phyloP scores from a whole-genome alignment of 2,888 invertebrate species.

The Tetanocera ferruginea region DNA sequence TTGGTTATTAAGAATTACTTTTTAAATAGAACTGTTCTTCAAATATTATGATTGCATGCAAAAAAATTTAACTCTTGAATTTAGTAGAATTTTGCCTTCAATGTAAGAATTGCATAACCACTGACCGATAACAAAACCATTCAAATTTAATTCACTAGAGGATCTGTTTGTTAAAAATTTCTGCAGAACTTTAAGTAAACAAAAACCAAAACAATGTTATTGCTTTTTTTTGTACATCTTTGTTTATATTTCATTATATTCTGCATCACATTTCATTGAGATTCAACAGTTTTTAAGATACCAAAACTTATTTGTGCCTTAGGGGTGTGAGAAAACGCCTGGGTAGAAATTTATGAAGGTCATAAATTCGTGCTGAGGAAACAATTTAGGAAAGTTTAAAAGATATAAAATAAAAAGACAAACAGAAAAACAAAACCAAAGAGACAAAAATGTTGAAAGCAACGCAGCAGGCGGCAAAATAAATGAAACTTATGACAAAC shows the following conservation, averaged over 20 bases:
- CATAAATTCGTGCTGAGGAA: constrained; percentile 59
- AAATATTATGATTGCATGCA: too few relatives aligned
- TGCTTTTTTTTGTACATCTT: too few relatives aligned
- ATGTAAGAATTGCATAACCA: too few relatives aligned
- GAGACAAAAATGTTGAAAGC: background rate
- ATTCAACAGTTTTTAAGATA: constrained; percentile 41
- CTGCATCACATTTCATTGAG: background rate
- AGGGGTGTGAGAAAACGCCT: constrained; percentile 50
- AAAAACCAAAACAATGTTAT: too few relatives aligned
- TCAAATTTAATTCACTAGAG: too few relatives aligned
- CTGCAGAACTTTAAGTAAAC: too few relatives aligned
- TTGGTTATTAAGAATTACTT: too few relatives aligned
- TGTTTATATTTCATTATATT: background rate
- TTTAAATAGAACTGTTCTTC: too few relatives aligned
- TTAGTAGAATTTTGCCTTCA: too few relatives aligned
- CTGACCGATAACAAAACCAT: too few relatives aligned
- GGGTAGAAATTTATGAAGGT: constrained; percentile 61
- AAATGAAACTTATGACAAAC: constrained; percentile 12
- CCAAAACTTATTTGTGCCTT: background rate
- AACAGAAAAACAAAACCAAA: constrained; percentile 48
- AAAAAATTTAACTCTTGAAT: too few relatives aligned
- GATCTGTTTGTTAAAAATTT: too few relatives aligned
- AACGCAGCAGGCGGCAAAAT: background rate
- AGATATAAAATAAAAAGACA: constrained; percentile 11
- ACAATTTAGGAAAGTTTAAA: constrained; percentile 36